Conservation (phyloP, 2,888 invertebrate genomes). For the Caenorhabditis afra region DNA sequence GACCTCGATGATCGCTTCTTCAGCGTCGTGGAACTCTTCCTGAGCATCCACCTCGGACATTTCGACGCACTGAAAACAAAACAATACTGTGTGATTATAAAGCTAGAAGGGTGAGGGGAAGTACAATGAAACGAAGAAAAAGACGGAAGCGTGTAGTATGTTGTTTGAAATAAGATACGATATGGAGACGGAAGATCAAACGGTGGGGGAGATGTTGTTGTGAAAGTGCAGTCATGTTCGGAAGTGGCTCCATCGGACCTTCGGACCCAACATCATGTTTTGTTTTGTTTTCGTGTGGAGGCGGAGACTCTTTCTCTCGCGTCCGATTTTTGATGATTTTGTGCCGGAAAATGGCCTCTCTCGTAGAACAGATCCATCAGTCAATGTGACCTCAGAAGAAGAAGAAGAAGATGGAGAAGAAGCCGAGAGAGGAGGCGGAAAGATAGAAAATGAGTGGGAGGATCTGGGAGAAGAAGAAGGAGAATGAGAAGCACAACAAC, state of each 20-base stretch:
- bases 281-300: slow-evolving; percentile 49
- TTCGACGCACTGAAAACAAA: slow-evolving; percentile 39
- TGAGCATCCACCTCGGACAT: slow-evolving; percentile 70
- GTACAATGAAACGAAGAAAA: slow-evolving; percentile 24
- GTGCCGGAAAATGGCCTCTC: slow-evolving; percentile 49
- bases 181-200: background rate
- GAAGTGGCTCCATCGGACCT: slow-evolving; percentile 18
- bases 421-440: slow-evolving; percentile 58
- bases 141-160: slow-evolving; percentile 29
- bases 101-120: slow-evolving; percentile 18
- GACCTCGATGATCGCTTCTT: slow-evolving; percentile 68
- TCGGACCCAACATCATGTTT: slow-evolving; percentile 43
- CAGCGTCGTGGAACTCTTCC: slow-evolving; percentile 70
- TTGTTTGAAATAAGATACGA: slow-evolving; percentile 44
- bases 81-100: slow-evolving; percentile 7
- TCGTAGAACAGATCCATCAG: slow-evolving; percentile 58
- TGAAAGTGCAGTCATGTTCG: slow-evolving; percentile 33
- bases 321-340: slow-evolving; percentile 49
- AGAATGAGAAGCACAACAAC: slow-evolving; percentile 29
- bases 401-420: slow-evolving; percentile 27
- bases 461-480: slow-evolving; percentile 32
- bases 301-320: slow-evolving; percentile 23
- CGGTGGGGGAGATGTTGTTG: slow-evolving; percentile 10
- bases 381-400: slow-evolving; percentile 57
- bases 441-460: slow-evolving; percentile 62